A percentile compares a stretch with the other conserved stretches of the same genome.
Conservation (phyloP, 1,140 invertebrate genomes). For the Drosophila nebulosa region DNA sequence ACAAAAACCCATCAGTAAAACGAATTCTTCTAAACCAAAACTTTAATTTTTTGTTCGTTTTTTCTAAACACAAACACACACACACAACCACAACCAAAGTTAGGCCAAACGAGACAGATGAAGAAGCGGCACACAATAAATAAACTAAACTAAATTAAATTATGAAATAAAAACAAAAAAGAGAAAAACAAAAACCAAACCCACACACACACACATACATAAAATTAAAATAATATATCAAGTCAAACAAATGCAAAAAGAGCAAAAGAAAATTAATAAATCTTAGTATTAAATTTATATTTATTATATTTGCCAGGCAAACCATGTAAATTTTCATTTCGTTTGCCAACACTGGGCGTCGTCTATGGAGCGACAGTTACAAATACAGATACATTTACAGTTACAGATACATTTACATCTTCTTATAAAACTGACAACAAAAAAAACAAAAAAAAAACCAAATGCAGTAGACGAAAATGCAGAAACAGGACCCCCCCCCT, state of each 20-base stretch:
- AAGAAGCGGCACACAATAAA: conserved; percentile 39
- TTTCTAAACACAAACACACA: conserved; percentile 12
- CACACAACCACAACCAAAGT: background rate
- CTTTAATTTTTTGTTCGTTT: background rate
- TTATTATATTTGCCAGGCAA: conserved; percentile 49
- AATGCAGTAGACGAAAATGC: background rate
- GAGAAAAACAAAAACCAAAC: conserved; percentile 7
- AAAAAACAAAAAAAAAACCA: background rate
- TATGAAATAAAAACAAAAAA: conserved; percentile 1
- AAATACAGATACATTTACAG: background rate
- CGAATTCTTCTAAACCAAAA: background rate
- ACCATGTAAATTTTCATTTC: conserved; percentile 65
- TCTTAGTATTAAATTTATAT: conserved; percentile 51
- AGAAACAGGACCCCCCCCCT: no score
- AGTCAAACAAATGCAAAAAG: background rate
- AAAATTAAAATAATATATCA: conserved; percentile 37
- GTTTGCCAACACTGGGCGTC: conserved; percentile 66
- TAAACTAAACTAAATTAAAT: background rate
- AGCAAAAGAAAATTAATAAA: conserved; percentile 27
- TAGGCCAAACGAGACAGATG: background rate
- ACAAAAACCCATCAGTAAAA: background rate
- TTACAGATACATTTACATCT: background rate
- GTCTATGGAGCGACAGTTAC: conserved; percentile 43
- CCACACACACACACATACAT: conserved; percentile 13
- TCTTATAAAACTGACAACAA: background rate